Conservation (phyloP, 2,113 vertebrate species). For the Carollia perspicillata region DNA sequence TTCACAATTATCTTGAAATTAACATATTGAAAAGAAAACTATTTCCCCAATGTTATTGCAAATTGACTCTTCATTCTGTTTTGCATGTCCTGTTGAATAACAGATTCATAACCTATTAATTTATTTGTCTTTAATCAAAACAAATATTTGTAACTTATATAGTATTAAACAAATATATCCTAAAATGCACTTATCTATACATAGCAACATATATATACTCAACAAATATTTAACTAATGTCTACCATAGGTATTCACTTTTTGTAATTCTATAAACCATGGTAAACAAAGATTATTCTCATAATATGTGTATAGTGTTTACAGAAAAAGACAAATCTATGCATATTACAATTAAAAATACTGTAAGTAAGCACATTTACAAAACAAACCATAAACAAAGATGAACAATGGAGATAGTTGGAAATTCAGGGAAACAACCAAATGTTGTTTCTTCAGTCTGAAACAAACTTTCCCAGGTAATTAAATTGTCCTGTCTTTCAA, state of each 20-base stretch:
- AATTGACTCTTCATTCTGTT: background rate
- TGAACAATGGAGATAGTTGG: background rate
- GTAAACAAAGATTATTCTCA: background rate
- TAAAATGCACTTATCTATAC: background rate
- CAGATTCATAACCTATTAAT: background rate
- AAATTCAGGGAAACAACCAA: background rate
- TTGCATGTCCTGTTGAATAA: background rate
- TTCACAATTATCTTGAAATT: background rate
- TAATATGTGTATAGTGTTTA: background rate
- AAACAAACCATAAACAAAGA: background rate
- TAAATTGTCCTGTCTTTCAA: background rate
- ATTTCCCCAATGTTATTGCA: background rate
- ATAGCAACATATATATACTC: background rate
- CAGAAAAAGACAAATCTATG: background rate
- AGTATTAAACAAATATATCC: background rate
- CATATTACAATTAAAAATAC: background rate
- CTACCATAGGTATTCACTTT: background rate
- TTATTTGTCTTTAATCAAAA: background rate
- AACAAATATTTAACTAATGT: background rate
- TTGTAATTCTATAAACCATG: background rate
- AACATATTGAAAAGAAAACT: background rate
- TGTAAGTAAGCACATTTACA: background rate
- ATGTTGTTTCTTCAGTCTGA: background rate
- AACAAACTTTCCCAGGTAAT: background rate
- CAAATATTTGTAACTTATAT: background rate